Evolutionary conservation across 2,797 vertebrate species (phyloP).

Genomic region (Intellagama lesueurii): DNA sequence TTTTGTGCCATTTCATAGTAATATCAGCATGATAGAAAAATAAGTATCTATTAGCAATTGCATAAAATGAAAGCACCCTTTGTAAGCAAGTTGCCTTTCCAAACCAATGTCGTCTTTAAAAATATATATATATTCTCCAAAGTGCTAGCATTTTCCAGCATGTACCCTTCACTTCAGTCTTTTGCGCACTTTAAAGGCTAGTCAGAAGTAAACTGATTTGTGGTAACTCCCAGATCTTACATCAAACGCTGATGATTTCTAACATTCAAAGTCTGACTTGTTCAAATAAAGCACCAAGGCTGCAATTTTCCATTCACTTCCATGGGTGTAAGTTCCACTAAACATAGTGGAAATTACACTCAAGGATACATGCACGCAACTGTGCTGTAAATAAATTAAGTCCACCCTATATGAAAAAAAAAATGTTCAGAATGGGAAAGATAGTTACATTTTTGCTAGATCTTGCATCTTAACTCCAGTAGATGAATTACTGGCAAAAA

Average conservation of each 20-base stretch:
- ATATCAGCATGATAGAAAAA: neutral
- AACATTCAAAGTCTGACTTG: neutral
- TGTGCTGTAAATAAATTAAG: neutral
- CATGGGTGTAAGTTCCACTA: neutral
- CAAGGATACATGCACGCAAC: neutral
- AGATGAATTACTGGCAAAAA: neutral
- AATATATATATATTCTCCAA: neutral
- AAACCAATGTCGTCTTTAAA: neutral
- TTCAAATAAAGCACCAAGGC: neutral
- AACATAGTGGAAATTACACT: neutral
- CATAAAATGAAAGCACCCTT: neutral
- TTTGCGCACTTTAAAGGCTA: neutral
- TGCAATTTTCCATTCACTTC: neutral
- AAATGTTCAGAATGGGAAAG: neutral
- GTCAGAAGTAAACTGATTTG: slow-evolving; percentile 2
- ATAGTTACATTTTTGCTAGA: neutral
- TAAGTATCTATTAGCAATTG: neutral
- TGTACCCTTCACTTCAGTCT: neutral
- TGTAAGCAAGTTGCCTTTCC: neutral
- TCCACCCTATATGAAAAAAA: neutral
- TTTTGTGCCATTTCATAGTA: neutral
- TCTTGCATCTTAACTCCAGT: neutral
- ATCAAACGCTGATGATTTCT: neutral
- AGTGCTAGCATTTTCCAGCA: neutral
- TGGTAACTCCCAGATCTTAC: neutral